Evolutionary conservation across 1,140 invertebrate genomes (phyloP), one percentile per base, ranked within the genome.

Genomic region (Arctopsyche grandis): DNA sequence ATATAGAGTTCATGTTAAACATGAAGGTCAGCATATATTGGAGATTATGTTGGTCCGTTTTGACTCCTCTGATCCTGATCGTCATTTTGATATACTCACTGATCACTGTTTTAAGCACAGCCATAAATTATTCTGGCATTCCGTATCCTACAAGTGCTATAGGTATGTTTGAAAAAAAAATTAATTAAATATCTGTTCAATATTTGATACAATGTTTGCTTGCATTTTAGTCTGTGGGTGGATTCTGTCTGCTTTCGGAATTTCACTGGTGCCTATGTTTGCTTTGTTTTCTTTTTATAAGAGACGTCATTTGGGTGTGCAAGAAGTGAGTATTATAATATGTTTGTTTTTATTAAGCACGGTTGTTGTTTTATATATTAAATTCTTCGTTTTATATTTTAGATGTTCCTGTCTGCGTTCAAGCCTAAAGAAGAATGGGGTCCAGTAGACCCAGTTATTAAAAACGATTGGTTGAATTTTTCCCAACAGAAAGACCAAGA

Each of bases 11-110:
- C 75, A 97, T 97, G 95, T 85, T 96, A 12, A 91, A 91, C 0
- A 87, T 89, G 14, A 90, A 91, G 81, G 91, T 94, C 0, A 90
- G 92, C 4, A 85, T 92, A 22, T 96, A 95, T 85, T 97, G 95
- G 95, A 91, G 94, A 83, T 84, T 95, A 10, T 96, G 94, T 82
- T 97, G 96, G 95, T 89, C 90, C 0, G 87, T 94, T 26, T 86
- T 95, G 29, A 94, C 94, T 9, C 95, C 95, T 0, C 82, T 92
- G 19, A 86, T 94, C 9, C 91, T 97, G 86, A 90, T 93, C 21
- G 87, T 92, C 0, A 92, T 94, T 76, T 86, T 94, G n/a, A 83
- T 92, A 63, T 94, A 94, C 81, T 90, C 90, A 12, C 83, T 38
- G 7, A 38, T 93, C 14, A 85, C 85, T 12, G 90, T 0, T 78